phyloP scores from a whole-genome alignment of 1,140 invertebrate species.

The Microvelia longipes region DNA sequence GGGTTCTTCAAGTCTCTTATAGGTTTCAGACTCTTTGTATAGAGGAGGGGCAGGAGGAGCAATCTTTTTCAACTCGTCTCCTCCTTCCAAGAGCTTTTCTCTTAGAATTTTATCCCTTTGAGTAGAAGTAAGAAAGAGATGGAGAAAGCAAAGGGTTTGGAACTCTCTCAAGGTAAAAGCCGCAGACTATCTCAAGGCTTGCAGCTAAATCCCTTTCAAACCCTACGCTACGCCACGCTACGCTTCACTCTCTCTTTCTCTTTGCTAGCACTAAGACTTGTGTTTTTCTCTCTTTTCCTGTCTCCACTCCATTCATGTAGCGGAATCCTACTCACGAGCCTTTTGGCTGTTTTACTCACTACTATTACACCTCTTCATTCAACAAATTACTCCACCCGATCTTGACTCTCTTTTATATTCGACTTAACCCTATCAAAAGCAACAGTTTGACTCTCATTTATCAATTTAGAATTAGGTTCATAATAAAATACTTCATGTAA shows the following conservation, averaged over 20 bases:
- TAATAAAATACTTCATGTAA: too few relatives aligned
- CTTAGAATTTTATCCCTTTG: too few relatives aligned
- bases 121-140: neutral
- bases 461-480: too few relatives aligned
- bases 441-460: too few relatives aligned
- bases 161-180: neutral
- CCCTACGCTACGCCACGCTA: neutral
- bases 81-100: too few relatives aligned
- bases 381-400: neutral
- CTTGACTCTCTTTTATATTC: neutral
- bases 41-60: neutral
- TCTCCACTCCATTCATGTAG: neutral
- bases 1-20: neutral
- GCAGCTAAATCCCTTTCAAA: neutral
- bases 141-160: neutral
- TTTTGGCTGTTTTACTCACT: neutral
- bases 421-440: too few relatives aligned
- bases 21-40: too few relatives aligned
- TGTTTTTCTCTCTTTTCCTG: neutral
- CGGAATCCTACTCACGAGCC: neutral
- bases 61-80: neutral
- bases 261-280: too few relatives aligned
- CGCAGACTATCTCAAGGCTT: neutral
- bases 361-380: neutral
- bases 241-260: too few relatives aligned